phyloP scores from a whole-genome alignment of 2,113 vertebrate species.

The Monarcha castaneiventris region DNA sequence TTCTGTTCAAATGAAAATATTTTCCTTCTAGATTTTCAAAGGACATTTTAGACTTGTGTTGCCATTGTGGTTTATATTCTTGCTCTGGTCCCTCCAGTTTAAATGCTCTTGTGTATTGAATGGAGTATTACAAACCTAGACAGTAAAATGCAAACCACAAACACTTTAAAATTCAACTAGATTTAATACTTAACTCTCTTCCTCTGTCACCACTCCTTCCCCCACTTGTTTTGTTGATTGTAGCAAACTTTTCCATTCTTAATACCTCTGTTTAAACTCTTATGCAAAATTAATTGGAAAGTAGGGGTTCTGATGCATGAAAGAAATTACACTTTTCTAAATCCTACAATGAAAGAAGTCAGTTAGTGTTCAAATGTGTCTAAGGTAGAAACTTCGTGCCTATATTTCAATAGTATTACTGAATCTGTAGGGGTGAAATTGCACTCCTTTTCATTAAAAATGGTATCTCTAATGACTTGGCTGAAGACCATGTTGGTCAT shows the following conservation, averaged over 20 bases:
- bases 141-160: not conserved
- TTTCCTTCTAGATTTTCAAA: conserved; percentile 31
- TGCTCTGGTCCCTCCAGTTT: not conserved
- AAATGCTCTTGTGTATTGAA: not conserved
- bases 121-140: not conserved
- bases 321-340: not conserved
- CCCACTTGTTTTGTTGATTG: not conserved
- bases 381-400: not conserved
- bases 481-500: not conserved
- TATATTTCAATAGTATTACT: not conserved
- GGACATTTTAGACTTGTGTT: not conserved
- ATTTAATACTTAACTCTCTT: not conserved
- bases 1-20: conserved; percentile 11
- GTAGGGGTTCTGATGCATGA: not conserved
- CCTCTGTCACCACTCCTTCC: not conserved
- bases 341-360: not conserved
- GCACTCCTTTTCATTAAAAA: not conserved
- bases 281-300: not conserved
- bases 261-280: not conserved
- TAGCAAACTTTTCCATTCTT: not conserved
- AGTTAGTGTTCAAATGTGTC: not conserved
- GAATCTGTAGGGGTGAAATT: not conserved
- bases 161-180: not conserved
- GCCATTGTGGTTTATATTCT: not conserved
- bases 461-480: not conserved